A percentile compares a stretch with the other conserved stretches of the same genome.
Conservation (phyloP, 2,888 invertebrate species). For the Erebia palarica region DNA sequence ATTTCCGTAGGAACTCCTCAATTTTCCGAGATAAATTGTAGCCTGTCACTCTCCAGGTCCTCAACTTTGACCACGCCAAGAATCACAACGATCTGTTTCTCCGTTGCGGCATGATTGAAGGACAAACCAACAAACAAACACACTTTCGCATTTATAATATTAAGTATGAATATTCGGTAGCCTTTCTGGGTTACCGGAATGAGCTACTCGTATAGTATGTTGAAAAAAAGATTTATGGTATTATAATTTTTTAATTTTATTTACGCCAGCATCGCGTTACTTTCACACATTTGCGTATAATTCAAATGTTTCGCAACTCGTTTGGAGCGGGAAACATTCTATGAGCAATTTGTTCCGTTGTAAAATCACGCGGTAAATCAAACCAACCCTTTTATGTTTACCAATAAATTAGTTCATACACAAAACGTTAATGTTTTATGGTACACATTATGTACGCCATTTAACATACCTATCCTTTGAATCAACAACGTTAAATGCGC, state of each 20-base stretch:
- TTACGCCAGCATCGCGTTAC: background rate
- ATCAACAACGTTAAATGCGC: background rate
- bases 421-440: conserved; percentile 39
- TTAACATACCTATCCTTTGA: conserved; percentile 10
- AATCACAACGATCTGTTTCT: no score
- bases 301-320: conserved; percentile 10
- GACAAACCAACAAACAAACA: no score
- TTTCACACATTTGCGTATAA: background rate
- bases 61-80: no score
- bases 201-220: no score
- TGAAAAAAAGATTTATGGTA: no score
- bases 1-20: no score
- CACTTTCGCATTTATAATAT: no score
- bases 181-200: no score
- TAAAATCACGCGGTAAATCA: conserved; percentile 44
- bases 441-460: conserved; percentile 10
- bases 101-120: no score
- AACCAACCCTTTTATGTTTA: conserved; percentile 41
- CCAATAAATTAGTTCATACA: conserved; percentile 44
- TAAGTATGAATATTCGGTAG: no score
- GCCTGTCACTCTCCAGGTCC: no score
- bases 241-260: background rate
- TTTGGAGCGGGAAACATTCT: conserved; percentile 7
- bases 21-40: no score
- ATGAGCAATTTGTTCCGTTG: conserved; percentile 31